These are phyloP conservation scores for Julus scanicus DNA, from an alignment of 2,888 invertebrate genomes.

Conservation along the genomic window DNA sequence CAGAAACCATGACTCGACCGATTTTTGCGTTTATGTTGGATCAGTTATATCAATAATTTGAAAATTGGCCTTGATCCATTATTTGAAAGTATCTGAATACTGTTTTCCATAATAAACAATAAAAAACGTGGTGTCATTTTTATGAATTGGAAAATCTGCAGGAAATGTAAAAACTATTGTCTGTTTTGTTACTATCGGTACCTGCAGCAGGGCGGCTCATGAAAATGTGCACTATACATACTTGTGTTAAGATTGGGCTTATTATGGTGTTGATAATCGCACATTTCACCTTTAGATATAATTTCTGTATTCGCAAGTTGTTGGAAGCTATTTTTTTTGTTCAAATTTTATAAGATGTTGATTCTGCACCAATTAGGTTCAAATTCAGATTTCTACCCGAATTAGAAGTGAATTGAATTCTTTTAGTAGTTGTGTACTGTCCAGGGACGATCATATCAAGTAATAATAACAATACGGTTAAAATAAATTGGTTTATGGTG, in stretches of 20 bases:
- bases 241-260: neutral
- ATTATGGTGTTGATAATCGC: neutral
- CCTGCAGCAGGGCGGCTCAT: neutral
- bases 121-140: neutral
- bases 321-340: no score
- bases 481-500: no score
- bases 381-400: no score
- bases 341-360: no score
- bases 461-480: no score
- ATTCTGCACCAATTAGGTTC: no score
- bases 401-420: no score
- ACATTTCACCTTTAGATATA: neutral
- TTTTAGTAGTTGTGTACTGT: no score
- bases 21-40: neutral
- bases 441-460: no score
- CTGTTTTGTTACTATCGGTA: neutral
- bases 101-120: neutral
- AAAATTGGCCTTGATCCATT: conserved; percentile 33
- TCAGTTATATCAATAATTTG: conserved; percentile 28
- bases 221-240: neutral
- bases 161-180: neutral
- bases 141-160: neutral
- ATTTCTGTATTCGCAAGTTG: no score
- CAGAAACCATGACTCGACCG: neutral
- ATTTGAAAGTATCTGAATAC: conserved; percentile 7